Conservation (phyloP, 1,140 invertebrate genomes). For the Trichonephila clavipes region DNA sequence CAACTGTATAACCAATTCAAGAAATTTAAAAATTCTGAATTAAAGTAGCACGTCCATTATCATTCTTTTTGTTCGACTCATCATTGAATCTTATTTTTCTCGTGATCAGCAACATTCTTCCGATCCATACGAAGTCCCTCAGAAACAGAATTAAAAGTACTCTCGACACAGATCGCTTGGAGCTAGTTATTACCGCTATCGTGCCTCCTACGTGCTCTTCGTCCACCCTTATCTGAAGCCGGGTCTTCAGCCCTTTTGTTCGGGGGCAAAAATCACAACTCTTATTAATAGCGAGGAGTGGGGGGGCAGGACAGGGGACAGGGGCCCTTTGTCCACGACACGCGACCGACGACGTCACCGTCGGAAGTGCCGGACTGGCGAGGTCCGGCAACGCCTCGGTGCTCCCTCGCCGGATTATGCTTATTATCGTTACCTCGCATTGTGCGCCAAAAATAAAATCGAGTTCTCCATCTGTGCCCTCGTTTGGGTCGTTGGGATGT, state of each 20-base stretch:
- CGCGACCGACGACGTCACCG: background rate
- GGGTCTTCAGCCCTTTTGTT: background rate
- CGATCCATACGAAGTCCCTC: too few relatives aligned
- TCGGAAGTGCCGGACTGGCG: conserved; percentile 8
- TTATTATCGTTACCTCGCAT: background rate
- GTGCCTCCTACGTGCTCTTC: background rate
- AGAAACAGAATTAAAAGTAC: background rate
- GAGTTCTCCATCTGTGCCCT: background rate
- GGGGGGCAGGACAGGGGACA: background rate
- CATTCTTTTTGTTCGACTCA: too few relatives aligned
- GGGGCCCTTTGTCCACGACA: background rate
- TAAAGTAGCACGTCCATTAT: too few relatives aligned
- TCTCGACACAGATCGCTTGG: background rate
- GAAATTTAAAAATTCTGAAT: too few relatives aligned
- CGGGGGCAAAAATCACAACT: conserved; percentile 5
- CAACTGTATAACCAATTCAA: too few relatives aligned
- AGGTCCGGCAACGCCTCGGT: conserved; percentile 19
- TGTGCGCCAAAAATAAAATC: conserved; percentile 10
- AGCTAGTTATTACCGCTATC: background rate
- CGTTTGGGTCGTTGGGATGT: too few relatives aligned
- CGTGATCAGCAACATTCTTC: too few relatives aligned
- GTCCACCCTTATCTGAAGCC: background rate
- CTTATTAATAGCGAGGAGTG: conserved; percentile 3
- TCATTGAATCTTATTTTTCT: too few relatives aligned
- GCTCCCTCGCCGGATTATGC: conserved; percentile 6